Base-by-base conservation (phyloP, 1,140 invertebrate species). In the Aphidius gifuensis region DNA sequence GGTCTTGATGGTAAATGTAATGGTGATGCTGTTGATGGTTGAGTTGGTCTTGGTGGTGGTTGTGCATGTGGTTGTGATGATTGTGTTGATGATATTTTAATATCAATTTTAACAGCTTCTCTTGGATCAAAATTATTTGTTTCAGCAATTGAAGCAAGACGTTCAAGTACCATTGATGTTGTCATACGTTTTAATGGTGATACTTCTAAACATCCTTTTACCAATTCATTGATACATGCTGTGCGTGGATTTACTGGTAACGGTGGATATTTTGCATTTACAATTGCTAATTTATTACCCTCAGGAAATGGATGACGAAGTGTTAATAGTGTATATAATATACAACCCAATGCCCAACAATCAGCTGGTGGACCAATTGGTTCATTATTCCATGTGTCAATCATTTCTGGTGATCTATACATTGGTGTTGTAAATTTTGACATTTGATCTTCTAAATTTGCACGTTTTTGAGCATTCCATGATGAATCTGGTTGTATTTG, bases 291-390 rank as follows among this genome's bases (percentile, higher is more conserved):
- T 79, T 99, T 99, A 44, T 96, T 96, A 6, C 77, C 88, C 82
- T 99, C 98, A 75, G 98, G 94, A 81, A 97, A 99, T 8, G 98
- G 98, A 86, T 99, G 98, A 65, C 89, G 88, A 77, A 92, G 88
- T 77, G 91, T 99, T 76, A 96, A 96, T 9, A 99, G 80, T 40
- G 90, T 87, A 79, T 94, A 99, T 0, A 99, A 80, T 57, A 99
- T 87, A 81, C 98, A 99, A 6, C 98, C 97, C 23, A 99, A 81
- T 4, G 97, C 96, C 97, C 98, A 99, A 40, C 97, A 87, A 82
- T 99, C 98, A 5, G 90, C 86, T 16, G 91, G 86, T 64, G 89
- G 85, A 44, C 93, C 92, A 64, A 99, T 96, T 47, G 90, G 90
- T 78, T 91, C 91, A 80, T 99, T 98, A 73, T 91, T 94, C 91